Evolutionary conservation across 2,888 invertebrate genomes (phyloP), one percentile per base, ranked within the genome.

Genomic region (Latrodectus elegans): DNA sequence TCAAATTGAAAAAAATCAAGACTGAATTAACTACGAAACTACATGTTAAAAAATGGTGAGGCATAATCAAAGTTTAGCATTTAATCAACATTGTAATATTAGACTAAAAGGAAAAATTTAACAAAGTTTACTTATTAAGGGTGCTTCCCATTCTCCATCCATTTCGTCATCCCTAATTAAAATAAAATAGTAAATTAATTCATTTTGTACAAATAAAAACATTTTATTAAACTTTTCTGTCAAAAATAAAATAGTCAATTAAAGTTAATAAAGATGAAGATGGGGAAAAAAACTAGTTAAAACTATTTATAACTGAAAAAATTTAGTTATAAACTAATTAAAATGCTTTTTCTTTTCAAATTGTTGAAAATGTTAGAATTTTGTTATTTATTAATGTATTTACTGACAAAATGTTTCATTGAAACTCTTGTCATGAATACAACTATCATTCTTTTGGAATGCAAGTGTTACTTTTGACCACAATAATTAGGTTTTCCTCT

Each of bases 141-240:
- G 97, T 8, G 99, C 95, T 92, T 99, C 99, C 99, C 99, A 99
- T 91, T 96, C 96, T 1, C 99, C 99, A 93, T 99, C 99, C 96
- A 99, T 99, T 90, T 99, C 98, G 22, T 95, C 95, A 92, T 99
- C 99, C 98, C 94, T 94, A 84, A 78, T 38, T 38, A 38, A 6
- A 38, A 38, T 38, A 38, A 6, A 38, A 38, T 26, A 64, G 17
- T 65, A 74, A 65, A 38, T 17, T 22, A 53, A 22, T 78, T 78
- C 11, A 4, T 49, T 15, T 15, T 71, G 49, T 3, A 4, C 51
- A 49, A 71, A 73, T 14, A 73, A 15, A 71, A 65, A 76, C 51
- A 53, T 17, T 12, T 68, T 68, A 38, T 38, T 38, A 38, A 38
- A 38, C 1, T 38, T 38, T 38, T 38, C 38, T 38, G 38, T 38